Conservation (phyloP, 2,888 invertebrate genomes). For the Cetonia aurata region DNA sequence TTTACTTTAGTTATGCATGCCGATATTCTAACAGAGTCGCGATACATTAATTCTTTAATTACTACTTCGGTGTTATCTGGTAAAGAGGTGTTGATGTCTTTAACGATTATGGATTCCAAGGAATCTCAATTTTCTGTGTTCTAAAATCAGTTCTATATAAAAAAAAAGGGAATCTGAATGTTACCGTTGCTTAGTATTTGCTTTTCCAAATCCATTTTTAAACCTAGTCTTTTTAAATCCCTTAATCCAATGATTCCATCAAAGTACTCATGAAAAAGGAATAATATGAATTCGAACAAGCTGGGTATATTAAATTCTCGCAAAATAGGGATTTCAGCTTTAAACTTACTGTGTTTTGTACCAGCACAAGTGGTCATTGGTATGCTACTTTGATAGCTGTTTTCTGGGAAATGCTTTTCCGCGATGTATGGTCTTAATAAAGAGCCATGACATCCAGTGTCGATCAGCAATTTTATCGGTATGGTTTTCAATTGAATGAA, state of each 20-base stretch:
- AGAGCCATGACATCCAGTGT: no score
- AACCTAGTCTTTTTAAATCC: neutral
- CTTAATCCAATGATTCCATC: neutral
- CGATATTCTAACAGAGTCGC: neutral
- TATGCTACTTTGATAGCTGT: no score
- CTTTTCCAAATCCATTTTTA: constrained; percentile 6
- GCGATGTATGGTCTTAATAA: no score
- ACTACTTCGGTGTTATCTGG: constrained; percentile 26
- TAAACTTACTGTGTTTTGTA: constrained; percentile 1
- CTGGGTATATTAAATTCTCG: neutral
- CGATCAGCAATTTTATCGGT: no score
- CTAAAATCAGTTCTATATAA: constrained; percentile 15
- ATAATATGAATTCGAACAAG: neutral
- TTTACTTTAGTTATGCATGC: constrained; percentile 17
- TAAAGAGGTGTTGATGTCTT: constrained; percentile 17
- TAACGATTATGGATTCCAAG: constrained; percentile 4
- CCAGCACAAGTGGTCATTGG: no score
- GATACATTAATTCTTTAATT: constrained; percentile 8
- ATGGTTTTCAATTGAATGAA: no score
- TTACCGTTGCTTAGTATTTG: constrained; percentile 19
- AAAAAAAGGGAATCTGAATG: constrained; percentile 17
- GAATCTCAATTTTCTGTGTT: constrained; percentile 31
- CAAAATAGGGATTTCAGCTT: neutral
- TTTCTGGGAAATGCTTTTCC: no score
- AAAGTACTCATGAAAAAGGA: no score